Conservation (phyloP, 1,140 invertebrate species). For the Formica selysi region DNA sequence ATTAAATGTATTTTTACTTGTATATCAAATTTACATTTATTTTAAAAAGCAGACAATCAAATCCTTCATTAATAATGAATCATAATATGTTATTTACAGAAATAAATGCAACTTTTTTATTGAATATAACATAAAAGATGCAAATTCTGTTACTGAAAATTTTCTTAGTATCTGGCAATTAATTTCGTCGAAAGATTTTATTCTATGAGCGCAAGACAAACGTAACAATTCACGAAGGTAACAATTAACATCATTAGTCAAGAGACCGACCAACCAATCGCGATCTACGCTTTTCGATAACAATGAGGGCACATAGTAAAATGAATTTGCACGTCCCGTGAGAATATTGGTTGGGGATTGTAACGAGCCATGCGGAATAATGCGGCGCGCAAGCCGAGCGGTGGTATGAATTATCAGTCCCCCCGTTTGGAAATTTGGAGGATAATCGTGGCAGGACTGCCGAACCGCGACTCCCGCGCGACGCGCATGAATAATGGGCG, state of each 20-base stretch:
- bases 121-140: neutral
- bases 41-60: neutral
- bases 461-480: constrained; percentile 18
- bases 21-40: neutral
- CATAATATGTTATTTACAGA: neutral
- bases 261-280: neutral
- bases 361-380: constrained; percentile 50
- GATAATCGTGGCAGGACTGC: constrained; percentile 58
- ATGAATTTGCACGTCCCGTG: constrained; percentile 25
- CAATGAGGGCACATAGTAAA: constrained; percentile 22
- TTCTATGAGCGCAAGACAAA: no score
- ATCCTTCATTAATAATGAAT: neutral
- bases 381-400: neutral
- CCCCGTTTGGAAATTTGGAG: constrained; percentile 65
- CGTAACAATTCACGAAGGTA: neutral
- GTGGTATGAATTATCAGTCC: constrained; percentile 68
- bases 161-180: neutral
- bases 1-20: neutral
- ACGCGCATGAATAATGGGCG: constrained; percentile 53
- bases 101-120: neutral
- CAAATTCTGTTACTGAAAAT: neutral
- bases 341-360: constrained; percentile 30
- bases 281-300: neutral
- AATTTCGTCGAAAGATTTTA: neutral
- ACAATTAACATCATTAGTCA: constrained; percentile 12